Base-by-base conservation (phyloP, 2,888 invertebrate genomes). In the Andrena haemorrhoa region DNA sequence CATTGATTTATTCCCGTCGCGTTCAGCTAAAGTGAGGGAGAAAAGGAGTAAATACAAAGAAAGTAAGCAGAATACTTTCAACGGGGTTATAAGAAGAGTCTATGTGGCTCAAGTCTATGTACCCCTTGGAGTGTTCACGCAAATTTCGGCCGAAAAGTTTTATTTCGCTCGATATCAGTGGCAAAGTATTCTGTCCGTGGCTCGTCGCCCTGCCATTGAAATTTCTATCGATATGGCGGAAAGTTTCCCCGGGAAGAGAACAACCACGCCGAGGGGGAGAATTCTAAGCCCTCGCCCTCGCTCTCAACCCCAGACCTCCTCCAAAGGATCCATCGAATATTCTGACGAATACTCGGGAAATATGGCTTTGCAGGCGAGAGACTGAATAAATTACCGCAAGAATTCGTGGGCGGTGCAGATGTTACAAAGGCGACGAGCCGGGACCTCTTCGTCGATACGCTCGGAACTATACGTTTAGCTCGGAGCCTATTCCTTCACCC, bases 81-180 rank as follows among this genome's bases (percentile, higher is more conserved):
- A 8, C 23, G 23, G 56, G 56, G 23, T 2, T 23, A 56, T n/a
- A 8, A 20, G 56, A 23, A 26, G 23, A 26, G 12, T 56, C 10
- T 20, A 26, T n/a, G 23, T 56, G 53, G 10, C 53, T 56, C 23
- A 56, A 20, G 23, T n/a, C 3, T 8, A 29, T 2, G 29, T 12
- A 12, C 33, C 8, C 8, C 12, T 41, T 2, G 23, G 26, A 64
- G 35, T 58, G 7, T 65, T 35, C 31, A 20, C 35, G 7, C 23
- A 66, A 65, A 72, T 65, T 72, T 66, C 35, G 1, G 10, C 53
- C 23, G 12, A 10, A 33, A n/a, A 63, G 70, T 70, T 75, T 70
- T 75, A 75, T 70, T 75, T 68, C 60, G 33, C 47, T 41, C n/a
- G n/a, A 6, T 60, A 75, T 70, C 70, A 56, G 70, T 63, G 70